phyloP scores from a whole-genome alignment of 2,797 vertebrate species.

The Alosa sapidissima region DNA sequence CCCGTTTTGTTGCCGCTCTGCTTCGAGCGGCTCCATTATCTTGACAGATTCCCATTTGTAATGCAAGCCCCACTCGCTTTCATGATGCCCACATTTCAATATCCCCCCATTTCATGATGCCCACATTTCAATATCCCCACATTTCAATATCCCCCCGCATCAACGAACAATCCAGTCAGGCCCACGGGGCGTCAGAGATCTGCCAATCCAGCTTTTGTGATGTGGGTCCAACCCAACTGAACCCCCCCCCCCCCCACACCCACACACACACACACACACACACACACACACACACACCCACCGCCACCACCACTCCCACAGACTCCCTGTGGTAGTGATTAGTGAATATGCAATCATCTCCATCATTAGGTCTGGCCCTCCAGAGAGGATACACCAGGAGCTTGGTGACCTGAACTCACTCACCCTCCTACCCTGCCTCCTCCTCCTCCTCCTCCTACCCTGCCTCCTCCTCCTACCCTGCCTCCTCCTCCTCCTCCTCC shows the following conservation, averaged over 20 bases:
- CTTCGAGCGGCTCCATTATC: slow-evolving; percentile 59
- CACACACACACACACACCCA: too few species aligned
- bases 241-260: slow-evolving; percentile 16
- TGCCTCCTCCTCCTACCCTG: slow-evolving; percentile 47
- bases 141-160: slow-evolving; percentile 50
- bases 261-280: too few species aligned
- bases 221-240: slow-evolving; percentile 54
- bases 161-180: slow-evolving; percentile 34
- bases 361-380: slow-evolving; percentile 67
- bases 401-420: slow-evolving; percentile 52
- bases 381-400: slow-evolving; percentile 60
- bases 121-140: slow-evolving; percentile 55
- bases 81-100: slow-evolving; percentile 55
- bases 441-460: slow-evolving; percentile 35
- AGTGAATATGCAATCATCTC: slow-evolving; percentile 58
- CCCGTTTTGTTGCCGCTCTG: slow-evolving; percentile 42
- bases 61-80: slow-evolving; percentile 58
- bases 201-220: slow-evolving; percentile 61
- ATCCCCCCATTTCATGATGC: slow-evolving; percentile 57
- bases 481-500: slow-evolving; percentile 40
- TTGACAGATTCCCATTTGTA: slow-evolving; percentile 52
- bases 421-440: slow-evolving; percentile 46
- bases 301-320: slow-evolving; percentile 26
- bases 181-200: slow-evolving; percentile 46
- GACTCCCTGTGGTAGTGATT: slow-evolving; percentile 60